These are phyloP conservation scores for Metalampra italica DNA, from an alignment of 2,888 invertebrate genomes.

Conservation along the genomic window DNA sequence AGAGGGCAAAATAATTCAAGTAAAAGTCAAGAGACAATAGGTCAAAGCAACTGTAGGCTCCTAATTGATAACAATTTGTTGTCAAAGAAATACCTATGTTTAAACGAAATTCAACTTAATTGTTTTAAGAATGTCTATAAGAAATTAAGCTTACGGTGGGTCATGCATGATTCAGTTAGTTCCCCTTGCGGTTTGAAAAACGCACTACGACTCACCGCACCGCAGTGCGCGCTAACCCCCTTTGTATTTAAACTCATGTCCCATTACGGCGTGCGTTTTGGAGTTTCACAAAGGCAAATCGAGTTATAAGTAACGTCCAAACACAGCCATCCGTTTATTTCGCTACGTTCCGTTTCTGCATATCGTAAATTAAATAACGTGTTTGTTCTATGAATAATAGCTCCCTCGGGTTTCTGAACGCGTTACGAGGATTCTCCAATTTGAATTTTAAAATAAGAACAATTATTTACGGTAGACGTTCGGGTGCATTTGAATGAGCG, in stretches of 20 bases:
- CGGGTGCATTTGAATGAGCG: conserved; percentile 17
- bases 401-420: conserved; percentile 27
- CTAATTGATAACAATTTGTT: too few species aligned
- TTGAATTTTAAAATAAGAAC: conserved; percentile 45
- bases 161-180: too few species aligned
- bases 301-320: conserved; percentile 63
- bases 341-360: conserved; percentile 54
- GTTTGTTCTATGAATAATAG: conserved; percentile 59
- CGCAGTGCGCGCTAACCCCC: too few species aligned
- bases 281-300: conserved; percentile 67
- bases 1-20: too few species aligned
- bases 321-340: conserved; percentile 63
- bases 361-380: conserved; percentile 72
- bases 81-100: too few species aligned
- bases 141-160: too few species aligned
- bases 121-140: too few species aligned
- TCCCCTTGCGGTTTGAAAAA: too few species aligned
- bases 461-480: conserved; percentile 19
- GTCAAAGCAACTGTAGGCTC: too few species aligned
- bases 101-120: too few species aligned
- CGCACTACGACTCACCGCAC: too few species aligned
- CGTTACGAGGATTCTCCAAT: conserved; percentile 33
- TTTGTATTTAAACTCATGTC: conserved; percentile 62
- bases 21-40: too few species aligned
- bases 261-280: conserved; percentile 57